A percentile compares a stretch with the other conserved stretches of the same genome.
Evolutionary conservation across 1,140 invertebrate genomes (phyloP).

Genomic region (Bombus soroeensis): DNA sequence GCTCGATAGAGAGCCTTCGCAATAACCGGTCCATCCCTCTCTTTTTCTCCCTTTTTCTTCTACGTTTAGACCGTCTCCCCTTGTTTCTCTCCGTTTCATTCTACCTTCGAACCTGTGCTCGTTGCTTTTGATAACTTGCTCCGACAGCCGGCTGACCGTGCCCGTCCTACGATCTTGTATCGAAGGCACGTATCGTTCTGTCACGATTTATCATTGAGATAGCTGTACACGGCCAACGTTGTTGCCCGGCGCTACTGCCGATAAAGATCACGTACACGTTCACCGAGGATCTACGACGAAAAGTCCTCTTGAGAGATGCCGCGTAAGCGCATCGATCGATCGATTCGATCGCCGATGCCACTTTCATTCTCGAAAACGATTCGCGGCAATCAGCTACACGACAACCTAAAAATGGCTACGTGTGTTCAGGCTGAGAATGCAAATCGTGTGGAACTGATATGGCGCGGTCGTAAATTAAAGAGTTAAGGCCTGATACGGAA

Average conservation of each 20-base stretch:
- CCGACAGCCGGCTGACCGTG: slow-evolving; percentile 40
- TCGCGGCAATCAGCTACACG: not conserved
- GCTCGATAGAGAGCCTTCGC: slow-evolving; percentile 59
- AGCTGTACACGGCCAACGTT: slow-evolving; percentile 13
- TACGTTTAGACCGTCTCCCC: not conserved
- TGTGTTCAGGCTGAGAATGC: not conserved
- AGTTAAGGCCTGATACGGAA: not conserved
- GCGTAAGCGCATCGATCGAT: slow-evolving; percentile 14
- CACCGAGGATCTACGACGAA: slow-evolving; percentile 22
- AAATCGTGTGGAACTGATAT: no score
- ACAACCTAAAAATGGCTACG: no score
- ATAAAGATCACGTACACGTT: slow-evolving; percentile 51
- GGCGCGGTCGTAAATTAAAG: not conserved
- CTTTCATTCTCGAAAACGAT: not conserved
- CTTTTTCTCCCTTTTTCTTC: not conserved
- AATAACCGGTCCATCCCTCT: slow-evolving; percentile 53
- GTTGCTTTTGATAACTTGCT: slow-evolving; percentile 63
- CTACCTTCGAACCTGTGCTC: slow-evolving; percentile 18
- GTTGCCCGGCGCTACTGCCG: slow-evolving; percentile 9
- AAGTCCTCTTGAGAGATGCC: slow-evolving; percentile 28
- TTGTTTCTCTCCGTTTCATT: slow-evolving; percentile 9
- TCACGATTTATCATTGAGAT: slow-evolving; percentile 68
- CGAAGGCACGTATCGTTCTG: slow-evolving; percentile 62
- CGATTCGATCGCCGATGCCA: no score
- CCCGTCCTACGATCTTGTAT: slow-evolving; percentile 25